Percentiles rank a stretch among this genome's conserved stretches.
Conservation (phyloP, 2,113 vertebrate genomes). For the Apteryx mantelli region DNA sequence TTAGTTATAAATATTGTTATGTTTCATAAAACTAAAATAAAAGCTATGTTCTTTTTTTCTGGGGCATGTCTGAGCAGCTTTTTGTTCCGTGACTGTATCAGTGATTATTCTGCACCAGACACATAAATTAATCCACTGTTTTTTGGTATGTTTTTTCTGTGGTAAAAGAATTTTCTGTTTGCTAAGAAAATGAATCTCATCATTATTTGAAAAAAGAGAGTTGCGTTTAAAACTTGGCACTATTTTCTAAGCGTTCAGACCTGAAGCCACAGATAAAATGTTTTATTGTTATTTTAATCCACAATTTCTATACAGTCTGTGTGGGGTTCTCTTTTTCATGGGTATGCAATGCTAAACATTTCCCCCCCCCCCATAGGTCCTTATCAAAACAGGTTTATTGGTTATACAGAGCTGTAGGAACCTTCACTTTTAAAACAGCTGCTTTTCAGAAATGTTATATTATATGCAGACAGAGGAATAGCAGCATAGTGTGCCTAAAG, state of each 20-base stretch:
- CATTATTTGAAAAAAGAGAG: not conserved
- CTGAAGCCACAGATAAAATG: not conserved
- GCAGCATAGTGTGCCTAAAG: not conserved
- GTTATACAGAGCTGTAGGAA: not conserved
- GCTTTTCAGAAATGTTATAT: accelerated
- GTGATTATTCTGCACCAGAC: not conserved
- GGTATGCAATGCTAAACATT: not conserved
- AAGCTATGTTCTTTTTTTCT: not conserved
- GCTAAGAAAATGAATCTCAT: not conserved
- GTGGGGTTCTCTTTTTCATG: not conserved
- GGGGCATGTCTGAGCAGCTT: not conserved
- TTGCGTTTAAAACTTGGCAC: not conserved
- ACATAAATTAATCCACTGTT: not conserved
- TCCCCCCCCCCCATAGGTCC: not conserved
- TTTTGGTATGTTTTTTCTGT: not conserved
- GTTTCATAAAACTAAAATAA: not conserved
- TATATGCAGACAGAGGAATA: not conserved
- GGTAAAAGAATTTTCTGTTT: not conserved
- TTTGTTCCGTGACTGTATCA: not conserved
- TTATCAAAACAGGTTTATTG: not conserved
- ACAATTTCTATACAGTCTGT: not conserved
- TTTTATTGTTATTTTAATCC: not conserved
- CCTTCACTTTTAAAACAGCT: not conserved
- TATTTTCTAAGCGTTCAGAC: not conserved
- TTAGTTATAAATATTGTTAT: not conserved